These are phyloP conservation scores for Ceratosolen solmsi DNA, from an alignment of 1,140 invertebrate genomes.

Conservation along the genomic window DNA sequence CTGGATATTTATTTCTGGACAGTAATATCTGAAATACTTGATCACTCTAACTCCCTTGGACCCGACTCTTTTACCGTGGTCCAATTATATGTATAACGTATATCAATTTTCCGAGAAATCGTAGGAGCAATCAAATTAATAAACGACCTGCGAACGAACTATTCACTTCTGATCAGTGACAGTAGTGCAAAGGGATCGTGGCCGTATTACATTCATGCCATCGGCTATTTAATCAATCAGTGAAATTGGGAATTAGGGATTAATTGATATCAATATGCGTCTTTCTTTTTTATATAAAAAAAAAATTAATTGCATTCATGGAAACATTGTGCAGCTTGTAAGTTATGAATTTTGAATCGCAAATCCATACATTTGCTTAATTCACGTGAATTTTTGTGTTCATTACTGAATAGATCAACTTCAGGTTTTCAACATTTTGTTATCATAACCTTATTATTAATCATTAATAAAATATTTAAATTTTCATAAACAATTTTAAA, in stretches of 20 bases:
- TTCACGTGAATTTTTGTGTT: too few species aligned
- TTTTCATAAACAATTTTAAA: too few species aligned
- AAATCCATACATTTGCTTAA: neutral
- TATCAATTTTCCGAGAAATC: slow-evolving; percentile 49
- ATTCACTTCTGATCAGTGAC: slow-evolving; percentile 54
- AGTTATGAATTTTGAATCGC: slow-evolving; percentile 51
- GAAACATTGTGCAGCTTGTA: neutral
- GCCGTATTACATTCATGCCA: slow-evolving; percentile 67
- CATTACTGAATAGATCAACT: too few species aligned
- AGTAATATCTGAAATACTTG: neutral
- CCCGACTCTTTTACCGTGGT: neutral
- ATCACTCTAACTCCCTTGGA: too few species aligned
- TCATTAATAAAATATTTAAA: too few species aligned
- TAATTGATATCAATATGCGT: slow-evolving; percentile 54
- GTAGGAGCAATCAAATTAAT: slow-evolving; percentile 71
- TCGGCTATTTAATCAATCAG: slow-evolving; percentile 70
- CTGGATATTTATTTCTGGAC: too few species aligned
- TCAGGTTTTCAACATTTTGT: too few species aligned
- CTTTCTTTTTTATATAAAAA: neutral
- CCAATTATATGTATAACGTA: too few species aligned
- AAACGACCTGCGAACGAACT: slow-evolving; percentile 64
- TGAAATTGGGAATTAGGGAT: slow-evolving; percentile 74
- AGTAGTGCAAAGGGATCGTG: slow-evolving; percentile 56
- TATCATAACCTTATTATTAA: too few species aligned
- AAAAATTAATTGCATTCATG: neutral